These are phyloP conservation scores for Drosophila rellima DNA, from an alignment of 2,888 invertebrate genomes.

Conservation along the genomic window DNA sequence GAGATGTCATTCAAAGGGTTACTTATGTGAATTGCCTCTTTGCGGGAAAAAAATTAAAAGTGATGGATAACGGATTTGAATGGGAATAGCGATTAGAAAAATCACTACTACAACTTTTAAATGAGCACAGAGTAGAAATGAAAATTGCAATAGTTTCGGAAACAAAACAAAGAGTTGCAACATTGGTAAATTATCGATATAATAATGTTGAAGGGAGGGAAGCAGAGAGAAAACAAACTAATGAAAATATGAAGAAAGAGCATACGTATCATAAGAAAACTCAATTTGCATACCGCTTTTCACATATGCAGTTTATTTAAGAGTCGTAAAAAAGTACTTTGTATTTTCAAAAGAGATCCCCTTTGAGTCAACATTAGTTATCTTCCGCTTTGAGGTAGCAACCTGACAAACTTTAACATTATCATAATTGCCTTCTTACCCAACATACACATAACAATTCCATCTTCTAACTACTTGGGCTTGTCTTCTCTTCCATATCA, in stretches of 20 bases:
- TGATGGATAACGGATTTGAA: background rate
- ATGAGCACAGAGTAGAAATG: background rate
- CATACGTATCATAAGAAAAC: background rate
- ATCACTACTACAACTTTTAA: no score
- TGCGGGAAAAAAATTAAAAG: background rate
- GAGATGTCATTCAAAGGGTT: background rate
- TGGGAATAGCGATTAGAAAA: no score
- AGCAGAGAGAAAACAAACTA: background rate
- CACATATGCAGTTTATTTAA: constrained; percentile 8
- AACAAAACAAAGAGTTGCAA: background rate
- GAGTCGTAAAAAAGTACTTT: background rate
- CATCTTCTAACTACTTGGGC: constrained; percentile 41
- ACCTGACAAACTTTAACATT: constrained; percentile 55
- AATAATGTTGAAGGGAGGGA: background rate
- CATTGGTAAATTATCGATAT: background rate
- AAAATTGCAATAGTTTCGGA: background rate
- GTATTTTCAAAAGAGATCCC: constrained; percentile 2
- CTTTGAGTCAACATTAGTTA: constrained; percentile 17
- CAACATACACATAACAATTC: constrained; percentile 29
- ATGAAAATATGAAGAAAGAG: background rate
- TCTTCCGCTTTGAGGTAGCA: constrained; percentile 31
- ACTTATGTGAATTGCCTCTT: no score
- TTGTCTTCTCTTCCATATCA: constrained; percentile 43
- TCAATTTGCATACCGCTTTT: constrained; percentile 1
- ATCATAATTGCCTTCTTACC: constrained; percentile 61